These are phyloP conservation scores for Danio jaintianensis DNA, from an alignment of 2,797 vertebrate genomes.

Conservation along the genomic window DNA sequence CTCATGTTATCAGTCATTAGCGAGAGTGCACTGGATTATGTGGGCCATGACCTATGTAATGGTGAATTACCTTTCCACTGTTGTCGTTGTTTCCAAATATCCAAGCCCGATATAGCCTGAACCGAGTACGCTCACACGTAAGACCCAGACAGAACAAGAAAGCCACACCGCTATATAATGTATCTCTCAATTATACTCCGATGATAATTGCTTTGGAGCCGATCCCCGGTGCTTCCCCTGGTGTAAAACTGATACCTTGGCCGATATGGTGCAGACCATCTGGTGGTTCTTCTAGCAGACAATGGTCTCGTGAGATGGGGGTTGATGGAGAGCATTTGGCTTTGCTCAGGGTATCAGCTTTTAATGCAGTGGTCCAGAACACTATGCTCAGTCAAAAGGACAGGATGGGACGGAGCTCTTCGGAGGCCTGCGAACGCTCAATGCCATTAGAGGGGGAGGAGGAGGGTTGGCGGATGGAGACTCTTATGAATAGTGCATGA, in stretches of 20 bases:
- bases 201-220: conserved; percentile 62
- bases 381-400: conserved; percentile 54
- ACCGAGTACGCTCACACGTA: conserved; percentile 24
- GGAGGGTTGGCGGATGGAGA: conserved; percentile 38
- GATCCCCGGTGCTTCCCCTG: conserved; percentile 56
- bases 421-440: conserved; percentile 40
- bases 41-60: conserved; percentile 48
- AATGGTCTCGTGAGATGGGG: conserved; percentile 59
- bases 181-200: conserved; percentile 59
- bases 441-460: conserved; percentile 57
- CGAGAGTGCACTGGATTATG: conserved; percentile 58
- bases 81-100: conserved; percentile 23
- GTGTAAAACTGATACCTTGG: conserved; percentile 63
- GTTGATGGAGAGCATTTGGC: conserved; percentile 62
- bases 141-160: conserved; percentile 43
- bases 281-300: conserved; percentile 61
- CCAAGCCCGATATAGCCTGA: neutral
- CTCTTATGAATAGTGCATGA: conserved; percentile 65
- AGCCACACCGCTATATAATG: conserved; percentile 53
- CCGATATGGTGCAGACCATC: conserved; percentile 67
- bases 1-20: conserved; percentile 65
- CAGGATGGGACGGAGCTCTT: conserved; percentile 41
- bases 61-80: conserved; percentile 49
- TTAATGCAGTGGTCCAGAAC: conserved; percentile 67
- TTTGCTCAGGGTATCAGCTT: conserved; percentile 61